Percentiles rank a stretch among this genome's conserved stretches.
These are phyloP conservation scores for Gephyroberyx darwinii DNA, from an alignment of 2,797 vertebrate genomes.

Conservation along the genomic window DNA sequence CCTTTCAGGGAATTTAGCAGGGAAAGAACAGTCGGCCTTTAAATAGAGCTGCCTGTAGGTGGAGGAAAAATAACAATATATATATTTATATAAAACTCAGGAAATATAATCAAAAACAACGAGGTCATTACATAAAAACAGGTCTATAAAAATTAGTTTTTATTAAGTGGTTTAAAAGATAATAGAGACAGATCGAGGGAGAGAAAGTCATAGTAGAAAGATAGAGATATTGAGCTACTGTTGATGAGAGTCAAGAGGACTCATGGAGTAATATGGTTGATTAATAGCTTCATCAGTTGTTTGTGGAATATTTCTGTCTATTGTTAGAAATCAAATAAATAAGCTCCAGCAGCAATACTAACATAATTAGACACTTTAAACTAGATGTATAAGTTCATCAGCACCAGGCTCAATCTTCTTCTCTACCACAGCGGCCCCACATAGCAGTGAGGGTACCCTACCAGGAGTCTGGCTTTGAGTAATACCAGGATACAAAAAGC, in stretches of 20 bases:
- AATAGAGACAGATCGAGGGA: neutral
- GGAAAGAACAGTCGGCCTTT: neutral
- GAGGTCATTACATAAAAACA: no score
- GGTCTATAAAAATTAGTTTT: no score
- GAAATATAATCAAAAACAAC: no score
- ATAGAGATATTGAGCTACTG: neutral
- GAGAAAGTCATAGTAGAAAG: neutral
- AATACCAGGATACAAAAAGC: conserved; percentile 11
- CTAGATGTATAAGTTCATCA: neutral
- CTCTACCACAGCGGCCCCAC: no score
- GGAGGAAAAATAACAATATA: neutral
- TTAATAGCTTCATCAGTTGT: neutral
- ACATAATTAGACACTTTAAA: neutral
- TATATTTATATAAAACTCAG: no score
- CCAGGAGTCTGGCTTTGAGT: neutral
- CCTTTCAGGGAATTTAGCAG: conserved; percentile 9
- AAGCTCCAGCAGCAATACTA: neutral
- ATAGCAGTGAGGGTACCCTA: no score
- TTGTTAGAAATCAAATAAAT: neutral
- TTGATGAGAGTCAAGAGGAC: neutral
- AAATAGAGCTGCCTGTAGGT: conserved; percentile 2
- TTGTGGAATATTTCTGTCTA: neutral
- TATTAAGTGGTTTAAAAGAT: no score
- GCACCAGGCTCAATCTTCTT: no score
- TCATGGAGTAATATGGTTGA: neutral